Conservation (phyloP, 1,140 invertebrate genomes). For the Mycetomoellerius zeteki region DNA sequence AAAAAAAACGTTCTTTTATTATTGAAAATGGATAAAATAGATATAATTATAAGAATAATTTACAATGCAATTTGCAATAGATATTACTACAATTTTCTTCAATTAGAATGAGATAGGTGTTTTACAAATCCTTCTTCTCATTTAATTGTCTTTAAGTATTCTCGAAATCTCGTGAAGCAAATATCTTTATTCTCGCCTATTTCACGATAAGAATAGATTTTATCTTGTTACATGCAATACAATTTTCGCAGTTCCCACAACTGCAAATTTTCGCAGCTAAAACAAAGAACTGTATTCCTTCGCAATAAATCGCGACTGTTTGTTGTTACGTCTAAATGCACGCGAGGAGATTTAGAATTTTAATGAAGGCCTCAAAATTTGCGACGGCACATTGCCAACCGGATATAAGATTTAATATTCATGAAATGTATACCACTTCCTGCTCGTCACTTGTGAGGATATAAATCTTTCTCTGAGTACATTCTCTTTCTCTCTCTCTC, state of each 20-base stretch:
- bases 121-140: neutral
- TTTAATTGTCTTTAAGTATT: neutral
- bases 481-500: neutral
- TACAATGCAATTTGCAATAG: neutral
- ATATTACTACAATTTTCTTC: neutral
- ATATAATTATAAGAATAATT: slow-evolving; percentile 20
- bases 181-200: neutral
- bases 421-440: slow-evolving; percentile 60
- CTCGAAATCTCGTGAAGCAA: neutral
- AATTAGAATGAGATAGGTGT: neutral
- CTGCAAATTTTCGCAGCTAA: slow-evolving; percentile 41
- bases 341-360: slow-evolving; percentile 46
- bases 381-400: slow-evolving; percentile 37
- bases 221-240: slow-evolving; percentile 21
- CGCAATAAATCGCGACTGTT: slow-evolving; percentile 49
- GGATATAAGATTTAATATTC: slow-evolving; percentile 63
- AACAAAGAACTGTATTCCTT: slow-evolving; percentile 38
- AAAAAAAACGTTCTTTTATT: neutral
- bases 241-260: slow-evolving; percentile 20
- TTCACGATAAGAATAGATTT: neutral
- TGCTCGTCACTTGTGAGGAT: slow-evolving; percentile 26
- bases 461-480: slow-evolving; percentile 38
- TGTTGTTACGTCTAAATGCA: slow-evolving; percentile 51
- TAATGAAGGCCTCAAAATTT: slow-evolving; percentile 61
- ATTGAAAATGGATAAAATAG: neutral